Evolutionary conservation across 2,888 invertebrate genomes (phyloP), one percentile per base, ranked within the genome.

Genomic region (Phyto melanocephala): DNA sequence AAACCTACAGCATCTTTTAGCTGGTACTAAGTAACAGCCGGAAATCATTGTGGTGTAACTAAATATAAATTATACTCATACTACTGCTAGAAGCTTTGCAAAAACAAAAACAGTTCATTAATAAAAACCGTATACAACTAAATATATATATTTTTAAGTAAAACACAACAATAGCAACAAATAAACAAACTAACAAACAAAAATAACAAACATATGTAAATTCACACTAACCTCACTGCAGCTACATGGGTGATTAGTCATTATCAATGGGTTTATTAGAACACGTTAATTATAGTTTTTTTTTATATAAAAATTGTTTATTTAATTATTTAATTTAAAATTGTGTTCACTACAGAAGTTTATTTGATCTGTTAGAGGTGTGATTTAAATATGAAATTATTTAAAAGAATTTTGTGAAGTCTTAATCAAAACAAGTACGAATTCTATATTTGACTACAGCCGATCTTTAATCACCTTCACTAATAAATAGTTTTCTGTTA

Each of bases 21-120:
- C 1, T 58, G 56, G 47, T 35, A 70, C 35, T 62, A 35, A 70
- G 20, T 58, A 60, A 70, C 82, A 82, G 79, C 82, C 82, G 82
- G 82, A 82, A 82, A 76, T 79, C 75, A 47, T 42, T 71, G 75
- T 47, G 75, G 67, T 82, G 75, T 76, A 75, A 76, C 79, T 82
- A 82, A 79, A 79, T 79, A 76, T 50, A 79, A 67, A 72, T 72
- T 60, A 72, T 42, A 67, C 58, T 65, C 47, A 58, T 47, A 58
- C n/a, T 54, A 56, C 22, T 65, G 33, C 40, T 24, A 33, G 28
- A 56, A 42, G 45, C 45, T 56, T 47, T 58, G 17, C 37, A 17
- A 13, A 56, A 17, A 33, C 20, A n/a, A 24, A 37, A 42, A 45
- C 56, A 33, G 22, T 76, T 77, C 78, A 81, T 72, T 74, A 81